Evolutionary conservation across 2,797 vertebrate genomes (phyloP), one percentile per base, ranked within the genome.

Genomic region (Crenichthys baileyi): DNA sequence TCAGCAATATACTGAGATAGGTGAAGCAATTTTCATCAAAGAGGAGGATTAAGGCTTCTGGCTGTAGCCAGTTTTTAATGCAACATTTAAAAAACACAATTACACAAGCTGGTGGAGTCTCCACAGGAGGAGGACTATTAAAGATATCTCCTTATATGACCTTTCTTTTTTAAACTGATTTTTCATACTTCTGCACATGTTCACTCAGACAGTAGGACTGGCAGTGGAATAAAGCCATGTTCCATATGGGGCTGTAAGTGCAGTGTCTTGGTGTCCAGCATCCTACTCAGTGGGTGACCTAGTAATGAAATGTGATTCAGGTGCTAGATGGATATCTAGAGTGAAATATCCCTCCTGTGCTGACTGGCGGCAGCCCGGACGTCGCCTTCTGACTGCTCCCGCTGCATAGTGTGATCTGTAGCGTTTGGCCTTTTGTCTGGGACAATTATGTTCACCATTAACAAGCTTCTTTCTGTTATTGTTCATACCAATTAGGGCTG

Each of bases 381-480:
- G 84, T 90, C 79, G 84, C 91, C 88, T 87, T 87, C 87, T 88
- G 87, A 85, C 83, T 70, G 0, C 84, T 84, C 79, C 79, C 65
- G 85, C 83, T 82, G 84, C 51, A 91, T 87, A 91, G 89, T 90
- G 86, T 87, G 85, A 92, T 89, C 82, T 82, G 78, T 79, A 3
- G 77, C 87, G 90, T 93, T 93, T 93, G 90, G 86, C 88, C 85
- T 93, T 94, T 93, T 91, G 87, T 85, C 80, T 83, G 84, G 81
- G 85, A 88, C 89, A 87, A 90, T 86, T 90, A 95, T 92, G 94
- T 96, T 96, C 93, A 94, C 91, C 93, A 94, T 96, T 94, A 96
- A 96, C 95, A 94, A 94, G 93, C 96, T 93, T 95, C 96, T 94
- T 96, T 96, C 93, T 93, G 94, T 94, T 96, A 94, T 95, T 95